Conservation (phyloP, 2,113 vertebrate genomes). For the Cricetomys ansorgei region DNA sequence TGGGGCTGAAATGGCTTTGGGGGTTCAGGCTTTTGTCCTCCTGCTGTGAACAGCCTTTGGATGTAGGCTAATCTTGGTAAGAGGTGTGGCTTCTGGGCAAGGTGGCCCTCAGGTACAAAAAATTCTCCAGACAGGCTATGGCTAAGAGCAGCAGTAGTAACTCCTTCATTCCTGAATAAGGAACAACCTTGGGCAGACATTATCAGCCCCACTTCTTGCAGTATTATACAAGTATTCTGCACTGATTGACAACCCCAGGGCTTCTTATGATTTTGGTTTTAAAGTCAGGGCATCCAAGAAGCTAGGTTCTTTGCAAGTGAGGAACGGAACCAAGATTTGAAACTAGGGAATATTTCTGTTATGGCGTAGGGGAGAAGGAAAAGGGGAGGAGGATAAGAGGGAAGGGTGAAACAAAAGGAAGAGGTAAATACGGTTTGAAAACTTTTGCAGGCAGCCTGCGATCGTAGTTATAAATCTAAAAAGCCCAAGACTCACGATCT, state of each 20-base stretch:
- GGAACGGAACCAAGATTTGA: not conserved
- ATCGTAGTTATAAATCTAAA: not conserved
- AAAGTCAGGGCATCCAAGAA: not conserved
- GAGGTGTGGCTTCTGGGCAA: not conserved
- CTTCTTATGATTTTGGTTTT: not conserved
- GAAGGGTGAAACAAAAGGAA: not conserved
- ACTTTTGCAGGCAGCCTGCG: not conserved
- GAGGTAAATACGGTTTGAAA: not conserved
- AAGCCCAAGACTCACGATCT: not conserved
- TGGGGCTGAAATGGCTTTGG: not conserved
- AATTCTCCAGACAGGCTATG: not conserved
- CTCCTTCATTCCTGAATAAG: not conserved
- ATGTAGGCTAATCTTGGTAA: not conserved
- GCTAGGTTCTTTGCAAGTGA: not conserved
- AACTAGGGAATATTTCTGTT: not conserved
- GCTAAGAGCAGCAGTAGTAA: not conserved
- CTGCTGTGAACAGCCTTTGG: not conserved
- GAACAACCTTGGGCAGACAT: not conserved
- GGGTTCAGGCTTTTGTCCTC: not conserved
- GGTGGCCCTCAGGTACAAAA: not conserved
- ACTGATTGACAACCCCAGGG: not conserved
- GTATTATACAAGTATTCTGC: not conserved
- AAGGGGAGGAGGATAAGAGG: not conserved
- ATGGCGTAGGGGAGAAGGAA: not conserved
- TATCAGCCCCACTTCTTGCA: too few relatives aligned